Evolutionary conservation across 1,140 invertebrate genomes (phyloP).

Genomic region (Polypedilum pembai): DNA sequence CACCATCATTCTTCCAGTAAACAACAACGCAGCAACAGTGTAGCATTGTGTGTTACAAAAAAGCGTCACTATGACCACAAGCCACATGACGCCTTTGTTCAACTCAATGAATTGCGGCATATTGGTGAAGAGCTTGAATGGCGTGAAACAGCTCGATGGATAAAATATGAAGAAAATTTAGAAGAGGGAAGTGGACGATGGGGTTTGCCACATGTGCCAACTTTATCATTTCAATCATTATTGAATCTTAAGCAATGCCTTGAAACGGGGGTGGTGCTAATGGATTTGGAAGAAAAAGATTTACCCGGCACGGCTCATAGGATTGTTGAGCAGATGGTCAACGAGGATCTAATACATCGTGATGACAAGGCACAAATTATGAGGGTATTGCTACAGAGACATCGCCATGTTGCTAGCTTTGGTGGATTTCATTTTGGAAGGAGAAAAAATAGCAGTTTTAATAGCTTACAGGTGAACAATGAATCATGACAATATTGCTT

Average conservation of each 20-base stretch:
- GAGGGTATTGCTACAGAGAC: conserved; percentile 59
- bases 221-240: conserved; percentile 72
- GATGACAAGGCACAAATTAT: conserved; percentile 61
- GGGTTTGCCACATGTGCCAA: conserved; percentile 67
- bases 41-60: neutral
- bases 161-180: conserved; percentile 76
- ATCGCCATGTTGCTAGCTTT: conserved; percentile 59
- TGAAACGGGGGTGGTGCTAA: conserved; percentile 61
- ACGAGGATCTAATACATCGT: conserved; percentile 60
- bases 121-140: conserved; percentile 61
- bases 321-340: conserved; percentile 49
- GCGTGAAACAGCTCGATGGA: conserved; percentile 78
- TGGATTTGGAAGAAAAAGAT: conserved; percentile 70
- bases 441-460: conserved; percentile 47
- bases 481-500: too few relatives aligned
- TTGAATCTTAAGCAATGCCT: conserved; percentile 63
- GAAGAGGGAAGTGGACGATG: conserved; percentile 65
- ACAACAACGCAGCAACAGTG: neutral
- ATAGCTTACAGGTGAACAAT: neutral
- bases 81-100: conserved; percentile 52
- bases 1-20: too few relatives aligned
- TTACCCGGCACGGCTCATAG: conserved; percentile 53
- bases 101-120: conserved; percentile 63
- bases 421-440: conserved; percentile 52
- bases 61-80: neutral